A percentile compares a stretch with the other conserved stretches of the same genome.
These are phyloP conservation scores for Enteromius thamalakanensis DNA, from an alignment of 2,797 vertebrate species.

Conservation along the genomic window DNA sequence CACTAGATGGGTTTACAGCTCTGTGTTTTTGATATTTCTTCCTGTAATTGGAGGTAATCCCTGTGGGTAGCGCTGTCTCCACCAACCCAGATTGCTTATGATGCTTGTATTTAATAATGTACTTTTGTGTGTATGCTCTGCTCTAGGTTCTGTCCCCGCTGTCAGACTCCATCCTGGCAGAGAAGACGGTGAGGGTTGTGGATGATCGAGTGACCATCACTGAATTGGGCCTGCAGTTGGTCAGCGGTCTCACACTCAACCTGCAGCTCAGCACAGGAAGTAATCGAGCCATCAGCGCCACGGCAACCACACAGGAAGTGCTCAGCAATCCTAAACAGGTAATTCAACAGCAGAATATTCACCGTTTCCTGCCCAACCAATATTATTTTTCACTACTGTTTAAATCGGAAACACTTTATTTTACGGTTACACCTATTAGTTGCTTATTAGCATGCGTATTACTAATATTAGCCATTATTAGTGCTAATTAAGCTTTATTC, in stretches of 20 bases:
- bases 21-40: slow-evolving; percentile 27
- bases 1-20: slow-evolving; percentile 41
- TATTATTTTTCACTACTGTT: not conserved
- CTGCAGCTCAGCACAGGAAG: slow-evolving; percentile 86
- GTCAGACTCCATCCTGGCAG: slow-evolving; percentile 95
- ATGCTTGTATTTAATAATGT: slow-evolving; percentile 40
- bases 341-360: not conserved
- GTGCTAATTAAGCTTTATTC: too few relatives aligned
- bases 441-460: too few relatives aligned
- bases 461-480: too few relatives aligned
- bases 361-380: not conserved
- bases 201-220: slow-evolving; percentile 95
- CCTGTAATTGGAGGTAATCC: slow-evolving; percentile 40
- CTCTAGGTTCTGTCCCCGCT: slow-evolving; percentile 91
- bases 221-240: slow-evolving; percentile 90
- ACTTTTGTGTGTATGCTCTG: slow-evolving; percentile 27
- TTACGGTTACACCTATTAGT: too few relatives aligned
- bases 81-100: slow-evolving; percentile 32
- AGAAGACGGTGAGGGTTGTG: slow-evolving; percentile 91
- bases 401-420: not conserved
- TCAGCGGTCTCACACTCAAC: slow-evolving; percentile 87
- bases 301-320: slow-evolving; percentile 86
- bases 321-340: slow-evolving; percentile 88
- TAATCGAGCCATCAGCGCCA: slow-evolving; percentile 85
- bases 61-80: slow-evolving; percentile 20